Conservation (phyloP, 1,140 invertebrate species). For the Caenorhabditis inopinata region DNA sequence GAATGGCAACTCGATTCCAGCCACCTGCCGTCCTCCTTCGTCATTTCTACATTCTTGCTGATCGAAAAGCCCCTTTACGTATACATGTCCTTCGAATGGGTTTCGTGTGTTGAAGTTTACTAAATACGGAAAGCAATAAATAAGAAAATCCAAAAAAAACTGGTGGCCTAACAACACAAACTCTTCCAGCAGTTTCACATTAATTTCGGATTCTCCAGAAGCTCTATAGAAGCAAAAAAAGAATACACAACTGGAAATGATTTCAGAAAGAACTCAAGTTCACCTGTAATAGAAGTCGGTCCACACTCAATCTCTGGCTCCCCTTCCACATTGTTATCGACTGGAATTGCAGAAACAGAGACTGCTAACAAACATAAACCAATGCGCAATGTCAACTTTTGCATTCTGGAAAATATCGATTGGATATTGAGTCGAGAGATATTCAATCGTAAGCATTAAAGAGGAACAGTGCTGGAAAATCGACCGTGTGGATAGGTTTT, state of each 20-base stretch:
- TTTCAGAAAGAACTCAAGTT: too few species aligned
- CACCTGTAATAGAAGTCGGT: conserved; percentile 63
- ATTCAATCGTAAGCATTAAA: too few species aligned
- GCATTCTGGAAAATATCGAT: not conserved
- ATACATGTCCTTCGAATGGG: conserved; percentile 53
- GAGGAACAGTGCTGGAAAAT: not conserved
- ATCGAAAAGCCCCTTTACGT: conserved; percentile 54
- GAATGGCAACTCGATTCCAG: conserved; percentile 51
- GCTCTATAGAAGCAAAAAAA: too few species aligned
- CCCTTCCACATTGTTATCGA: conserved; percentile 53
- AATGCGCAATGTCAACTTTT: not conserved
- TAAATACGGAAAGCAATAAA: too few species aligned
- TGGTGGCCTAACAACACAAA: too few species aligned
- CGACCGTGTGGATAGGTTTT: not conserved
- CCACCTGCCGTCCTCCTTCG: conserved; percentile 51
- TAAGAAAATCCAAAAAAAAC: too few species aligned
- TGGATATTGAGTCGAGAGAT: not conserved
- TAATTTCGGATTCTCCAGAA: too few species aligned
- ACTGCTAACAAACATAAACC: not conserved
- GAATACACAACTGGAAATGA: too few species aligned
- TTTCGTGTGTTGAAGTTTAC: conserved; percentile 55
- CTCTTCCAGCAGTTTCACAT: too few species aligned
- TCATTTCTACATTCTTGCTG: conserved; percentile 50
- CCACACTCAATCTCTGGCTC: conserved; percentile 56
- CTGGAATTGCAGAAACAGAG: conserved; percentile 42